These are phyloP conservation scores for Reticulitermes speratus DNA, from an alignment of 1,140 invertebrate species.

Conservation along the genomic window DNA sequence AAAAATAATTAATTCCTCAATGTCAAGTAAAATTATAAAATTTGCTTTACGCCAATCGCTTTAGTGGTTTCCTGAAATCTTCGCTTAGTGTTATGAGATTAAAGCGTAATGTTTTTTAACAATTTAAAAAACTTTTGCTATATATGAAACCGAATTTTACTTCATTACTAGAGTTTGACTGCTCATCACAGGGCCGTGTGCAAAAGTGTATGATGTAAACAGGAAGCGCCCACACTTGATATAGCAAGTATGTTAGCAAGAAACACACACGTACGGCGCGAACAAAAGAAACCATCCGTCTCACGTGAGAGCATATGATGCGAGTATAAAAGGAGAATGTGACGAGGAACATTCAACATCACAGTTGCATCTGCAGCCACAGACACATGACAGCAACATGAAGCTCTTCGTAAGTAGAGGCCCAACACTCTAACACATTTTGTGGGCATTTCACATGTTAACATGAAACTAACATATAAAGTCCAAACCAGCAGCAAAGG, in stretches of 20 bases:
- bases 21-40: no score
- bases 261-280: neutral
- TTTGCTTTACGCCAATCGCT: no score
- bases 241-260: neutral
- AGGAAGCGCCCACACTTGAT: neutral
- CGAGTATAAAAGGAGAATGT: neutral
- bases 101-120: no score
- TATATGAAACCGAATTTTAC: no score
- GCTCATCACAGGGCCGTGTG: no score
- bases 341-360: neutral
- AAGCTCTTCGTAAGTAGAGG: neutral
- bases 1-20: no score
- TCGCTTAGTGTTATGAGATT: no score
- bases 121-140: no score
- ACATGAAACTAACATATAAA: no score
- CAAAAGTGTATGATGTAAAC: neutral
- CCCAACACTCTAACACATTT: neutral
- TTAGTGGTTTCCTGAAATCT: no score
- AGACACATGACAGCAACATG: neutral
- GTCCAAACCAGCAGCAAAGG: no score
- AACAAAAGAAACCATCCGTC: neutral
- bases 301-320: slow-evolving; percentile 1
- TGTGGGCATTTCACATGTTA: neutral
- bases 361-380: neutral
- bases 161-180: no score